Percentiles rank a stretch among this genome's conserved stretches.
phyloP scores from a whole-genome alignment of 2,113 vertebrate species.

The Girardinichthys multiradiatus region DNA sequence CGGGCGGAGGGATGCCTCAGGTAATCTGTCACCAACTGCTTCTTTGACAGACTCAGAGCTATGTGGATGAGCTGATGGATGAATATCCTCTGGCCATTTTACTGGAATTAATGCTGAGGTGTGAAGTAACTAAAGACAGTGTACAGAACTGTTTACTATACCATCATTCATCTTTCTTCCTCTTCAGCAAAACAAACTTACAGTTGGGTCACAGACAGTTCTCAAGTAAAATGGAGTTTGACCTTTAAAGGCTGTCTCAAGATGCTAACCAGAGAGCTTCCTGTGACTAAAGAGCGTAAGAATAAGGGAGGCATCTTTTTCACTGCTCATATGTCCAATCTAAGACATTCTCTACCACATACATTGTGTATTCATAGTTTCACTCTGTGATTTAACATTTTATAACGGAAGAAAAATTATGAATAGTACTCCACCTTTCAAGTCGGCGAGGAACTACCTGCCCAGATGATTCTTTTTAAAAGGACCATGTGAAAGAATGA shows the following conservation, averaged over 20 bases:
- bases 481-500: not conserved
- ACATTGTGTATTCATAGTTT: slow-evolving; percentile 19
- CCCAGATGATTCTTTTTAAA: slow-evolving; percentile 13
- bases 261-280: slow-evolving; percentile 43
- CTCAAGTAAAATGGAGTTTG: slow-evolving; percentile 39
- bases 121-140: slow-evolving; percentile 38
- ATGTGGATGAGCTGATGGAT: slow-evolving; percentile 44
- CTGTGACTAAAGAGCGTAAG: not conserved
- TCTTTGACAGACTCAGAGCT: slow-evolving; percentile 51
- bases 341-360: slow-evolving; percentile 21
- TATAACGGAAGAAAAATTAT: slow-evolving; percentile 25
- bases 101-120: slow-evolving; percentile 22
- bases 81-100: slow-evolving; percentile 13
- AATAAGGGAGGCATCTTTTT: slow-evolving; percentile 21
- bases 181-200: slow-evolving; percentile 1
- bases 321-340: slow-evolving; percentile 13
- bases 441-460: slow-evolving; percentile 15
- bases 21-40: slow-evolving; percentile 56
- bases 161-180: slow-evolving; percentile 3
- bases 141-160: slow-evolving; percentile 18
- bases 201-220: slow-evolving; percentile 28
- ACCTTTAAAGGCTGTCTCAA: slow-evolving; percentile 52
- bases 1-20: slow-evolving; percentile 5
- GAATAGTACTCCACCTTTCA: slow-evolving; percentile 12
- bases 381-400: slow-evolving; percentile 19